Conservation (phyloP, 2,797 vertebrate species). For the Ctenopoma multispine region DNA sequence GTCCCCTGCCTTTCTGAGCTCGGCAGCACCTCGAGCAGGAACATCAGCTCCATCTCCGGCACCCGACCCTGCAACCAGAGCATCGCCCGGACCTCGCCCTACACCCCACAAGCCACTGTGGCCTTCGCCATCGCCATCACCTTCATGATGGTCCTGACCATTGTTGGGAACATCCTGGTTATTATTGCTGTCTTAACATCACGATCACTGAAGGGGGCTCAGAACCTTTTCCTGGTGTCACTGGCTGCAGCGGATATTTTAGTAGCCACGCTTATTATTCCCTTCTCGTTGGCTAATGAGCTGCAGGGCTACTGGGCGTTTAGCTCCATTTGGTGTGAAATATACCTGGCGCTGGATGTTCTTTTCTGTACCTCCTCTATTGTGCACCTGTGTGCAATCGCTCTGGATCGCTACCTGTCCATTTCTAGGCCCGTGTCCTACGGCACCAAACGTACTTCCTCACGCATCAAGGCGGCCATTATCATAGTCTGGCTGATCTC, state of each 20-base stretch:
- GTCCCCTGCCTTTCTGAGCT: slow-evolving; percentile 50
- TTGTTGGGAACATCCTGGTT: slow-evolving; percentile 90
- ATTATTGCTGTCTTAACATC: slow-evolving; percentile 91
- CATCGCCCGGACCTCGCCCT: slow-evolving; percentile 60
- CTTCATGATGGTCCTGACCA: slow-evolving; percentile 90
- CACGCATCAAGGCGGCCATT: slow-evolving; percentile 88
- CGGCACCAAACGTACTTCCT: slow-evolving; percentile 85
- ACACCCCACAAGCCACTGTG: slow-evolving; percentile 85
- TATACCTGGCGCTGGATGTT: slow-evolving; percentile 91
- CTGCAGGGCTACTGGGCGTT: slow-evolving; percentile 95
- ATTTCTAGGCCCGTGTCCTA: slow-evolving; percentile 89
- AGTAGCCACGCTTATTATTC: slow-evolving; percentile 92
- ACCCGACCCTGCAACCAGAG: slow-evolving; percentile 67
- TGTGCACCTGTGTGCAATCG: slow-evolving; percentile 92
- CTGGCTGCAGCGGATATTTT: slow-evolving; percentile 91
- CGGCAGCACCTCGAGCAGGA: slow-evolving; percentile 30
- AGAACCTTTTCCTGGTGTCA: slow-evolving; percentile 93
- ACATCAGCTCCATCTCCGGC: slow-evolving; percentile 47
- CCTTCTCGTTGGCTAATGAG: slow-evolving; percentile 92
- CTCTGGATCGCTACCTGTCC: slow-evolving; percentile 92
- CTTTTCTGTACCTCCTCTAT: slow-evolving; percentile 95
- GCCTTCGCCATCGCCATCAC: slow-evolving; percentile 86
- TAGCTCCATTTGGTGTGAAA: slow-evolving; percentile 88
- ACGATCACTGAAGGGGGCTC: slow-evolving; percentile 87
- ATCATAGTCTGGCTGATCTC: slow-evolving; percentile 91